Conservation (phyloP, 2,797 vertebrate species). For the Alosa sapidissima region DNA sequence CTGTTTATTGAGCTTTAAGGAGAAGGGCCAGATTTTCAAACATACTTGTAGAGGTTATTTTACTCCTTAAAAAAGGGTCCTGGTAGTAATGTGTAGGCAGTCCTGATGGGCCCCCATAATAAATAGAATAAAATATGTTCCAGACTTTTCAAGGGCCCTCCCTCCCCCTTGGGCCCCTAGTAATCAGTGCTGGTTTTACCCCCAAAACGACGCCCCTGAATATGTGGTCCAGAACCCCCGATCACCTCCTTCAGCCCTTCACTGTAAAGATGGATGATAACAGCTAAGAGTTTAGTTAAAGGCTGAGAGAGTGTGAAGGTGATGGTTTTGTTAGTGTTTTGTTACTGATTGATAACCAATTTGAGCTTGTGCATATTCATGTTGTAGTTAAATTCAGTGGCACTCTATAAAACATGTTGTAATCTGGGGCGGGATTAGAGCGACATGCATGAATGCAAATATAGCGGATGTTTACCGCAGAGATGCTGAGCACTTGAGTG, state of each 20-base stretch:
- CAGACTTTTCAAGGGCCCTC: too few species aligned
- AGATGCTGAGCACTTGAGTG: conserved; percentile 22
- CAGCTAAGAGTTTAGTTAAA: too few species aligned
- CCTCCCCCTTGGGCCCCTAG: too few species aligned
- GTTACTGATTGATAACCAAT: too few species aligned
- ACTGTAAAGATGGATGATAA: too few species aligned
- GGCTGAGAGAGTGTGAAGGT: too few species aligned
- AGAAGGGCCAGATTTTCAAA: background rate
- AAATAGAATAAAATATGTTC: too few species aligned
- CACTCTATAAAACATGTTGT: background rate
- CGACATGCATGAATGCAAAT: conserved; percentile 28
- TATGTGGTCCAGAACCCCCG: background rate
- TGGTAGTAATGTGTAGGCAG: background rate
- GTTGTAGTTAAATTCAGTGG: background rate
- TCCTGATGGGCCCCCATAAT: too few species aligned
- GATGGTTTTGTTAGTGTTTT: too few species aligned
- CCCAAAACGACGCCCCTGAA: background rate
- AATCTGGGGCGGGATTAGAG: background rate
- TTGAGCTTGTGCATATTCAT: background rate
- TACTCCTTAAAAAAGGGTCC: background rate
- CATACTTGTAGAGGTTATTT: background rate
- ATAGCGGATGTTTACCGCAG: conserved; percentile 34
- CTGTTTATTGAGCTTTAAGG: background rate
- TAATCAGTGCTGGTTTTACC: too few species aligned
- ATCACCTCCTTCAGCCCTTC: too few species aligned